Evolutionary conservation across 2,888 invertebrate species (phyloP).

Genomic region (Resseliella maxima): DNA sequence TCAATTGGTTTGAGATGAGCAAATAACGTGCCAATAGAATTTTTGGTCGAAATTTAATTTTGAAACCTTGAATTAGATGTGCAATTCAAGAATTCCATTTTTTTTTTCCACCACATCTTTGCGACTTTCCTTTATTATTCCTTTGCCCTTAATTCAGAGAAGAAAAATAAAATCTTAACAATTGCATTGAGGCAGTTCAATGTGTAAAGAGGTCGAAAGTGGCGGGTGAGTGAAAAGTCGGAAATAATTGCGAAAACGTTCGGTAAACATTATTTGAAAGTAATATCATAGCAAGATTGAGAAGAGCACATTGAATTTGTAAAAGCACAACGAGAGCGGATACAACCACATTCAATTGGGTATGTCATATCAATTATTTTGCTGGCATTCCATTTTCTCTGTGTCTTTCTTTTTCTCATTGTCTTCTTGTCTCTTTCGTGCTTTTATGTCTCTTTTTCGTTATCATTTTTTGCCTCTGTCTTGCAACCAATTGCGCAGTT

Average conservation of each 20-base stretch:
- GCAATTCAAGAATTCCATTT: constrained; percentile 16
- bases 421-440: neutral
- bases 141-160: too few species aligned
- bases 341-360: constrained; percentile 10
- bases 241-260: constrained; percentile 39
- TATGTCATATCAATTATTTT: constrained; percentile 51
- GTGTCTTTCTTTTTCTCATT: neutral
- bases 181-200: too few species aligned
- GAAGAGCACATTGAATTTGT: neutral
- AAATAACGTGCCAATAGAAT: constrained; percentile 33
- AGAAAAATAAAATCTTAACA: too few species aligned
- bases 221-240: neutral
- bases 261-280: constrained; percentile 32
- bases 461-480: neutral
- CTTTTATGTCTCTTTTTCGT: neutral
- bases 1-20: constrained; percentile 26
- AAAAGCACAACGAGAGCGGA: neutral
- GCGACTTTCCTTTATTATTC: too few species aligned
- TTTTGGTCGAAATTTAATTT: neutral
- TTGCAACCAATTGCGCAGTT: neutral
- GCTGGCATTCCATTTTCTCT: neutral
- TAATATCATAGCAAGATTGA: neutral
- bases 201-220: neutral
- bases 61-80: constrained; percentile 16
- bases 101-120: neutral